Base-by-base conservation (phyloP, 2,888 invertebrate genomes). In the Ormyrus nitidulus region DNA sequence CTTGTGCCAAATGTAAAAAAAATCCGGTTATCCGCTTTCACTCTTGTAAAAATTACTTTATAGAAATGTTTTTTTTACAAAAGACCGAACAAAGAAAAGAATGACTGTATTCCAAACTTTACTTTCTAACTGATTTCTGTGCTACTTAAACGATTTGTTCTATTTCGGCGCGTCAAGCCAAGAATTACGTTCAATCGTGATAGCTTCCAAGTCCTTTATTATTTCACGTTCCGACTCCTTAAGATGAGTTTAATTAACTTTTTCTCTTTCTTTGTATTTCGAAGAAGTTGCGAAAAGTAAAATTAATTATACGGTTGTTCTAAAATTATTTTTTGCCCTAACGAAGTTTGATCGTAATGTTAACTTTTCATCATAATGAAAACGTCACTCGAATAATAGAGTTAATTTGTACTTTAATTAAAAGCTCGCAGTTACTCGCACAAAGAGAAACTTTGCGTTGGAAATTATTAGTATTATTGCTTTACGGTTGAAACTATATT, bases 271-370 rank as follows among this genome's bases (percentile, higher is more conserved):
- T 46, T 44, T 49, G 19, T 19, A 61, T 61, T 59, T 49, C 19
- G 9, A 8, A 13, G 5, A 46, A 61, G 68, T 61, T 46, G 19
- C 46, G 51, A 64, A 65, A 66, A 72, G 58, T 44, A 62, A 66
- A 72, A 80, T 80, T 80, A 72, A 77, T 77, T 77, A 66, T 58
- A 54, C 62, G 62, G 77, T 80, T 80, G 62, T 80, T 76, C 48
- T 51, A 68, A 77, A 72, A 62, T 72, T 76, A 68, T 61, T 77
- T 80, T 76, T 72, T 46, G 13, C 62, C 68, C 70, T 49, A 34
- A 69, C 73, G 53, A 79, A 62, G 54, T 73, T 58, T 54, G 34
- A 6, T 56, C 4, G 54, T 49, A 75, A 79, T 62, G 64, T 75
- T 70, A 71, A 71, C 59, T 75, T 79, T 75, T 59, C 71, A 56